These are phyloP conservation scores for Spongilla lacustris DNA, from an alignment of 37 sponge, comb jelly and placozoan genomes.

Conservation along the genomic window DNA sequence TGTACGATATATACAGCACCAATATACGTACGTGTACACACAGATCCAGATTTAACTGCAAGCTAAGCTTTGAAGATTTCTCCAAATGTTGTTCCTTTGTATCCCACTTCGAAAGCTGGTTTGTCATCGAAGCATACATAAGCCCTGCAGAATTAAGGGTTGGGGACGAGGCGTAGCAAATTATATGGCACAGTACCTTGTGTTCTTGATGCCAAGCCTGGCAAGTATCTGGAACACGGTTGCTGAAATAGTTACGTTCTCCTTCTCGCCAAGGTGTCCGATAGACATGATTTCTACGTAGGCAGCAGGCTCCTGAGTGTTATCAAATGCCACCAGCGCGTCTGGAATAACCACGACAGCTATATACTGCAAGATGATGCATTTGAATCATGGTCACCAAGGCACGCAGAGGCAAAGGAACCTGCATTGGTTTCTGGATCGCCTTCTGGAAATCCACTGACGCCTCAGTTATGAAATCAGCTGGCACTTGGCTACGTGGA, in stretches of 20 bases:
- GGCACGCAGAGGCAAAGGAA: not conserved
- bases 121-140: constrained; percentile 18
- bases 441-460: constrained; percentile 26
- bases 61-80: not conserved
- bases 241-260: constrained; percentile 42
- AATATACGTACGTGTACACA: not conserved
- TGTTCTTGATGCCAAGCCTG: constrained; percentile 23
- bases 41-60: not conserved
- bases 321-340: constrained; percentile 31
- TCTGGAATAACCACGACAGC: constrained; percentile 38
- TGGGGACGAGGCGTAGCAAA: no score
- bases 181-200: not conserved
- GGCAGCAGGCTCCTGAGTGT: constrained; percentile 46
- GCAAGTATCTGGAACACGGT: constrained; percentile 21
- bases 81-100: constrained; percentile 38
- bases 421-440: constrained; percentile 47
- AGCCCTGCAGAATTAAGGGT: constrained; percentile 14
- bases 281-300: constrained; percentile 24
- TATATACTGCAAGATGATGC: constrained; percentile 22
- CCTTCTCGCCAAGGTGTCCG: constrained; percentile 48
- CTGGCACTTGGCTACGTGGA: not conserved
- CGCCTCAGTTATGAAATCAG: constrained; percentile 25
- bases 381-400: not conserved
- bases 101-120: constrained; percentile 26
- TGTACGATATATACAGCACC: not conserved